Evolutionary conservation across 1,140 invertebrate species (phyloP).

Genomic region (Tetranychus cinnabarinus): DNA sequence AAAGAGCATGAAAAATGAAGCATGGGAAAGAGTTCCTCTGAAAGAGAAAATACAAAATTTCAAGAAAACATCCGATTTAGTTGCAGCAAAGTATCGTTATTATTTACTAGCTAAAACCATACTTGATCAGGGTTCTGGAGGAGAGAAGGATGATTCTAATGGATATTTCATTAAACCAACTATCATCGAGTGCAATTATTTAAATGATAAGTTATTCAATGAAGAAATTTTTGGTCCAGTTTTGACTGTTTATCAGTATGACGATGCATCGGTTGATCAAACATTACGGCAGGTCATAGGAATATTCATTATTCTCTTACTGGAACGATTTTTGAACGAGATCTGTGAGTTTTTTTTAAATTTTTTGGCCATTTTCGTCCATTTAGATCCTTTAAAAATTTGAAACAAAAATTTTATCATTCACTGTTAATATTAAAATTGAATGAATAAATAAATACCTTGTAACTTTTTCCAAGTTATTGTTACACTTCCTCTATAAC

Average conservation of each 20-base stretch:
- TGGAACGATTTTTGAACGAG: constrained; percentile 73
- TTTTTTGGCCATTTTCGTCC: no score
- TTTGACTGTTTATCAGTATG: constrained; percentile 72
- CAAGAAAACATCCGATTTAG: constrained; percentile 55
- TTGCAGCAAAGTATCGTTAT: constrained; percentile 64
- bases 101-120: constrained; percentile 88
- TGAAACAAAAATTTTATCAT: no score
- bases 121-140: constrained; percentile 75
- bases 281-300: constrained; percentile 42
- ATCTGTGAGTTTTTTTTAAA: constrained; percentile 33
- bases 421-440: no score
- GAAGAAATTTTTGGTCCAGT: constrained; percentile 98
- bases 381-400: no score
- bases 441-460: no score
- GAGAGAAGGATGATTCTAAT: constrained; percentile 55
- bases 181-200: constrained; percentile 62
- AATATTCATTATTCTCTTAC: constrained; percentile 82
- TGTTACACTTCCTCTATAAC: no score
- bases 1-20: no score
- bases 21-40: constrained; percentile 62
- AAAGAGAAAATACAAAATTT: constrained; percentile 37
- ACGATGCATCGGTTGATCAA: constrained; percentile 45
- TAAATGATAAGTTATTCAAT: constrained; percentile 64
- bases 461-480: no score
- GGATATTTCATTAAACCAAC: constrained; percentile 94